Evolutionary conservation across 2,113 vertebrate genomes (phyloP).

Genomic region (Corythaixoides concolor): DNA sequence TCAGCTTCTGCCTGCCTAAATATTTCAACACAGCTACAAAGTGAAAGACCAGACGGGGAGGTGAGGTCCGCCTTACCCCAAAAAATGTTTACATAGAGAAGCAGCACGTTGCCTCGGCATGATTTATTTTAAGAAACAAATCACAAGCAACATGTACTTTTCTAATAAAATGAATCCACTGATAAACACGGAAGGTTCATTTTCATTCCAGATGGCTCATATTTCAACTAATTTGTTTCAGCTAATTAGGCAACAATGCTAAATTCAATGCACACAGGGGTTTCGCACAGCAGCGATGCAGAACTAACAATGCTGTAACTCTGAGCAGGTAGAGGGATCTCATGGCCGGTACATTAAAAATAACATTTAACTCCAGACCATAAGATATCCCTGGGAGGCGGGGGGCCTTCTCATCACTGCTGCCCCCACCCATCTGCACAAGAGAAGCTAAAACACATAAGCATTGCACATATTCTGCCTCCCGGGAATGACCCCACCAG

Average conservation of each 20-base stretch:
- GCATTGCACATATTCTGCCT: neutral
- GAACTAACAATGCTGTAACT: neutral
- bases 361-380: neutral
- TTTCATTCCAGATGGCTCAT: constrained; percentile 75
- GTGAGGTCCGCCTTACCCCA: neutral
- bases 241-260: constrained; percentile 65
- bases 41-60: neutral
- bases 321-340: neutral
- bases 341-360: neutral
- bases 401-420: neutral
- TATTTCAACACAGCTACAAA: neutral
- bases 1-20: neutral
- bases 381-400: neutral
- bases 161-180: constrained; percentile 35
- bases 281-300: neutral
- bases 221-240: constrained; percentile 72
- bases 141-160: constrained; percentile 37
- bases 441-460: neutral
- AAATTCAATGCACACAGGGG: constrained; percentile 21
- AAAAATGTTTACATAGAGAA: neutral
- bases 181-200: constrained; percentile 40
- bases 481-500: neutral
- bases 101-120: neutral
- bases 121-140: constrained; percentile 48
- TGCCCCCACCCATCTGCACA: neutral